Percentiles rank a stretch among this genome's conserved stretches.
These are phyloP conservation scores for Monopterus albus DNA, from an alignment of 2,113 vertebrate genomes.

Conservation along the genomic window DNA sequence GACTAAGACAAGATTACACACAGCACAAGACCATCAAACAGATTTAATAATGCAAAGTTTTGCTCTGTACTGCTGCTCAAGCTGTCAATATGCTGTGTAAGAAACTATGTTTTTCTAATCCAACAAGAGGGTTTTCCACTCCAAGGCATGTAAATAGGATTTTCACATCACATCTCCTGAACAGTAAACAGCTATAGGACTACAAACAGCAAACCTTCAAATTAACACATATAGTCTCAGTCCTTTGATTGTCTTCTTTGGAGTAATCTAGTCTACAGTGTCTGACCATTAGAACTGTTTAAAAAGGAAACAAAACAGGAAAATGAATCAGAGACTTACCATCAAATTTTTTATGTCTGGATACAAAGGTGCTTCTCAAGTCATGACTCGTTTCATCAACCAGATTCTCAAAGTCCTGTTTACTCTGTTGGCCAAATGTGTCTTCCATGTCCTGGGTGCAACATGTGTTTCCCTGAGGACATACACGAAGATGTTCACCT, in stretches of 20 bases:
- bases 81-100: conserved; percentile 68
- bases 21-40: conserved; percentile 51
- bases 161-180: conserved; percentile 48
- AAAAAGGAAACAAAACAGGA: not conserved
- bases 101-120: conserved; percentile 73
- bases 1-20: conserved; percentile 50
- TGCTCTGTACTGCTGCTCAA: conserved; percentile 41
- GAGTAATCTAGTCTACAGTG: conserved; percentile 16
- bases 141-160: conserved; percentile 66
- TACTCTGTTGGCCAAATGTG: conserved; percentile 90
- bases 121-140: conserved; percentile 59
- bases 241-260: conserved; percentile 25
- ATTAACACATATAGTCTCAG: conserved; percentile 43
- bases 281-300: not conserved
- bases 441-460: conserved; percentile 96
- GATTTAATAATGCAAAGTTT: conserved; percentile 60
- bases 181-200: conserved; percentile 32
- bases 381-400: conserved; percentile 91
- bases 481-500: conserved; percentile 93
- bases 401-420: conserved; percentile 91
- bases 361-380: conserved; percentile 91
- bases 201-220: conserved; percentile 44
- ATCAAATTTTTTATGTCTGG: conserved; percentile 93
- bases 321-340: conserved; percentile 81
- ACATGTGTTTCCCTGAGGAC: conserved; percentile 91